phyloP scores from a whole-genome alignment of 2,113 vertebrate genomes.

The Leucoraja erinaceus region DNA sequence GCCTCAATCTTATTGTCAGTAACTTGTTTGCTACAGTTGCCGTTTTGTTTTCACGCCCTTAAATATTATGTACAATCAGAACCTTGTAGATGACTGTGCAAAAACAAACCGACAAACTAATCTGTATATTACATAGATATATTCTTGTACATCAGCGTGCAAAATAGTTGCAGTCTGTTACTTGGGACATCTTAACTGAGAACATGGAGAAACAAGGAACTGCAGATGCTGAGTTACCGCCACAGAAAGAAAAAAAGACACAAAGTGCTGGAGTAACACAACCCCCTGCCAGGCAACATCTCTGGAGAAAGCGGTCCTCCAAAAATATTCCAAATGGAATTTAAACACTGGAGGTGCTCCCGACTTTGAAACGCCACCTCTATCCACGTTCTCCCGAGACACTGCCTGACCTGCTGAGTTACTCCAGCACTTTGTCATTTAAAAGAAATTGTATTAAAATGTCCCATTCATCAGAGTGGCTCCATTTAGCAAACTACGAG shows the following conservation, averaged over 20 bases:
- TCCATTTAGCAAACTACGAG: slow-evolving; percentile 5
- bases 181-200: background rate
- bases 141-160: background rate
- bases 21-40: background rate
- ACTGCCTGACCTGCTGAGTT: no score
- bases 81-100: background rate
- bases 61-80: slow-evolving; percentile 34
- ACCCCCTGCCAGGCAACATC: no score
- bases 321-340: no score
- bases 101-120: background rate
- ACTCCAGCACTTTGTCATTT: no score
- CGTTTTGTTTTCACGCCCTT: background rate
- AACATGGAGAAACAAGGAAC: no score
- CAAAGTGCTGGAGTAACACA: no score
- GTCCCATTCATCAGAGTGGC: slow-evolving; percentile 2
- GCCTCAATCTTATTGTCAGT: background rate
- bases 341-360: no score
- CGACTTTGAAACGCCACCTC: no score
- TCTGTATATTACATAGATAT: background rate
- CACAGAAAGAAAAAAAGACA: no score
- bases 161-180: slow-evolving; percentile 18
- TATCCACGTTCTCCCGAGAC: no score
- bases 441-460: background rate
- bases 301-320: no score
- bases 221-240: no score